A percentile compares a stretch with the other conserved stretches of the same genome.
Evolutionary conservation across 2,888 invertebrate species (phyloP).

Genomic region (Ditylenchus weischeri): DNA sequence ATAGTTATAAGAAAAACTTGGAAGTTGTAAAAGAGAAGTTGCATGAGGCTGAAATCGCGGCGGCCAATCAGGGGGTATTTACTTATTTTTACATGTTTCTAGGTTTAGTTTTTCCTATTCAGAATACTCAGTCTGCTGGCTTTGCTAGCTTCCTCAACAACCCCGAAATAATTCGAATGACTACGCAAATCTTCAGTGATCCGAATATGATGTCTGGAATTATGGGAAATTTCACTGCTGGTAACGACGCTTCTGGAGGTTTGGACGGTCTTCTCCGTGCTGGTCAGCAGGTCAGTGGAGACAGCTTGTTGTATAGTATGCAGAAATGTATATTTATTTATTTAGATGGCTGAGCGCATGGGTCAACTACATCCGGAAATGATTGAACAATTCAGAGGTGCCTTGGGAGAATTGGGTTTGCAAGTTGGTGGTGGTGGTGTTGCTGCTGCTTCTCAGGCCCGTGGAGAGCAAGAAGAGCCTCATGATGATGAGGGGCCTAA

Average conservation of each 20-base stretch:
- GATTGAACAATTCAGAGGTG: conserved; percentile 69
- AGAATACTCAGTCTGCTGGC: conserved; percentile 40
- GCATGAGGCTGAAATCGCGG: conserved; percentile 44
- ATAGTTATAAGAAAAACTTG: conserved; percentile 65
- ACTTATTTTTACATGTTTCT: too few relatives aligned
- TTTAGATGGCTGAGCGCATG: conserved; percentile 53
- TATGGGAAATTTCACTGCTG: conserved; percentile 34
- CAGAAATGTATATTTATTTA: too few relatives aligned
- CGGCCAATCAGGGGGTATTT: conserved; percentile 10
- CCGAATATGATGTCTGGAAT: conserved; percentile 62
- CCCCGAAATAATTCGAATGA: conserved; percentile 78
- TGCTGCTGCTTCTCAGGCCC: too few relatives aligned
- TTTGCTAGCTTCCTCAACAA: conserved; percentile 69
- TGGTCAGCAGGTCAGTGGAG: too few relatives aligned
- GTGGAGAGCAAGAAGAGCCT: too few relatives aligned
- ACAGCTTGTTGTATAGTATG: too few relatives aligned
- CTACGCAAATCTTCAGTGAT: conserved; percentile 78
- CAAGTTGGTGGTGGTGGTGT: too few relatives aligned
- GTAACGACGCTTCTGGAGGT: too few relatives aligned
- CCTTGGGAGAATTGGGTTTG: too few relatives aligned
- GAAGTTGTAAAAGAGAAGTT: conserved; percentile 74
- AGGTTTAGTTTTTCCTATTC: conserved; percentile 17
- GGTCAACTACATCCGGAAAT: conserved; percentile 71
- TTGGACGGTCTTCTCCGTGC: too few relatives aligned
- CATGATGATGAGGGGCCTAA: too few relatives aligned